Evolutionary conservation across 1,140 invertebrate species (phyloP).

Genomic region (Latrodectus geometricus): DNA sequence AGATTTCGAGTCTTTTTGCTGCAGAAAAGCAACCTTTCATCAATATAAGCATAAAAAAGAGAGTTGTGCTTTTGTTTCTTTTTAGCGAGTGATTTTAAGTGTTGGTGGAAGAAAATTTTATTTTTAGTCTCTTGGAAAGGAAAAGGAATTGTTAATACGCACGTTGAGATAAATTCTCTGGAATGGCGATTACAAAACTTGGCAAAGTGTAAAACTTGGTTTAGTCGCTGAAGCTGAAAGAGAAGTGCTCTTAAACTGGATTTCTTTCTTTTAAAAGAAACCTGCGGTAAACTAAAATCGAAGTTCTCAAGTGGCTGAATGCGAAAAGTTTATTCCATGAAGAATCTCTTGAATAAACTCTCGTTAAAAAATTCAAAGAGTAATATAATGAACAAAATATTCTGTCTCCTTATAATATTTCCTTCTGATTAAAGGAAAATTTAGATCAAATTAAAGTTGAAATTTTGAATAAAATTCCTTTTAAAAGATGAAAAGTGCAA

Average conservation of each 20-base stretch:
- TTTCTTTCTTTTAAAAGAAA: neutral
- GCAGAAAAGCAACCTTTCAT: neutral
- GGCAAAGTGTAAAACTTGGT: neutral
- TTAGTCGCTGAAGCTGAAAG: no score
- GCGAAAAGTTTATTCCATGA: no score
- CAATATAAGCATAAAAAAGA: neutral
- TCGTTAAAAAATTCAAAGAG: no score
- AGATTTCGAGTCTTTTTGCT: neutral
- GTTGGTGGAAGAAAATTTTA: neutral
- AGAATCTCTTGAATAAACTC: no score
- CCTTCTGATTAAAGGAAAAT: no score
- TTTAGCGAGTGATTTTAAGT: neutral
- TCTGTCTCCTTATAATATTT: no score
- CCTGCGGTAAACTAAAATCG: neutral
- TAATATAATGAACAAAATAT: no score
- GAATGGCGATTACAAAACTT: slow-evolving; percentile 19
- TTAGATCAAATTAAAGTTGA: no score
- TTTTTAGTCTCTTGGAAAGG: neutral
- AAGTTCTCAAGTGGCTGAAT: neutral
- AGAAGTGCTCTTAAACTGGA: no score
- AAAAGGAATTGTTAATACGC: slow-evolving; percentile 32
- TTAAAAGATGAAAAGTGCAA: no score
- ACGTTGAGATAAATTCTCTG: slow-evolving; percentile 13
- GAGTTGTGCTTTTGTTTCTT: neutral
- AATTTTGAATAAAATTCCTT: no score